phyloP scores from a whole-genome alignment of 2,888 invertebrate genomes.

The Drosophila colorata region DNA sequence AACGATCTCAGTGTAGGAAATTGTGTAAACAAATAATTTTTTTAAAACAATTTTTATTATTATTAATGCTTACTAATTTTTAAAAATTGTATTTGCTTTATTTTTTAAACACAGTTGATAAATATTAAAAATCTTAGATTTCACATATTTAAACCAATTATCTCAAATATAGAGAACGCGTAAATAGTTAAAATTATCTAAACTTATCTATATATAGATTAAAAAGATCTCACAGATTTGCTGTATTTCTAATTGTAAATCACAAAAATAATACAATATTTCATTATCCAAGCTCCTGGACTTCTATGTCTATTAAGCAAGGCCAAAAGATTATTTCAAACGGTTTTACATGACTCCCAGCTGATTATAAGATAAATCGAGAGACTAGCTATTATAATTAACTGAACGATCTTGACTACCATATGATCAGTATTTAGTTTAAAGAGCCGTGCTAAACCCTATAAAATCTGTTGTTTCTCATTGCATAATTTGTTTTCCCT shows the following conservation, averaged over 20 bases:
- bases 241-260: too few species aligned
- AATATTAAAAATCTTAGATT: background rate
- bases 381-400: background rate
- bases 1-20: background rate
- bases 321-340: too few species aligned
- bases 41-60: too few species aligned
- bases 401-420: background rate
- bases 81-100: background rate
- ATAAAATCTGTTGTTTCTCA: background rate
- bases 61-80: background rate
- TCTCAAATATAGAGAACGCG: background rate
- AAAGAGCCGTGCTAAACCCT: background rate
- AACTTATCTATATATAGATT: background rate
- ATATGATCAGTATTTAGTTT: background rate
- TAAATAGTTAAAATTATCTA: background rate
- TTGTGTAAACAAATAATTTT: too few species aligned
- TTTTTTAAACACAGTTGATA: background rate
- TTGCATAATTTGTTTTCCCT: slow-evolving; percentile 20
- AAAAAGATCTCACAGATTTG: background rate
- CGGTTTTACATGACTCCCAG: too few species aligned
- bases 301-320: too few species aligned
- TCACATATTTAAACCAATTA: background rate
- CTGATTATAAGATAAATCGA: background rate
- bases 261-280: too few species aligned
- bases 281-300: too few species aligned